phyloP scores from a whole-genome alignment of 2,888 invertebrate species.

The Epsilonema sp. region DNA sequence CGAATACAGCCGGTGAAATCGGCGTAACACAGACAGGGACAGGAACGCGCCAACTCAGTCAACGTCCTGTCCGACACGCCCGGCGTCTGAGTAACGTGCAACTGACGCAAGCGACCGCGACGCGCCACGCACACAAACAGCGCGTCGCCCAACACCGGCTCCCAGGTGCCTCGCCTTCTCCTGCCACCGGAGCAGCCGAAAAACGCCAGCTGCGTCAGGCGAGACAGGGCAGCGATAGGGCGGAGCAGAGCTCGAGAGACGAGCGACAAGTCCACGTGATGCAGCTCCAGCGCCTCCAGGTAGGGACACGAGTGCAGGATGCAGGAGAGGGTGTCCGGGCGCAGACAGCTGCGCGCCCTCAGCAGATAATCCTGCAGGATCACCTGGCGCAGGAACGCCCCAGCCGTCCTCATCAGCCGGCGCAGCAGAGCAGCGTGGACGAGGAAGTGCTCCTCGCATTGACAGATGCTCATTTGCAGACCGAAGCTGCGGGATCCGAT shows the following conservation, averaged over 20 bases:
- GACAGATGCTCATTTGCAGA: background rate
- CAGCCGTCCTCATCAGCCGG: background rate
- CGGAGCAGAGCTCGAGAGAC: background rate
- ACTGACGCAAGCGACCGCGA: background rate
- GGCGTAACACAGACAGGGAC: background rate
- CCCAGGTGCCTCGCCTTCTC: too few species aligned
- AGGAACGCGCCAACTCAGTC: background rate
- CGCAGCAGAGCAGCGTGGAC: background rate
- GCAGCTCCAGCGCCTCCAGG: background rate
- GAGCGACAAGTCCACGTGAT: background rate
- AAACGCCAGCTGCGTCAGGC: background rate
- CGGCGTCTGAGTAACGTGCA: background rate
- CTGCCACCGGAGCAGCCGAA: background rate
- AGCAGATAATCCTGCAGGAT: background rate
- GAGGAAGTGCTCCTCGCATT: background rate
- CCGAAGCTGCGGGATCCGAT: too few species aligned
- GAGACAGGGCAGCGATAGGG: background rate
- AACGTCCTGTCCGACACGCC: background rate
- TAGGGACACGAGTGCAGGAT: background rate
- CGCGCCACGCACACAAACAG: background rate
- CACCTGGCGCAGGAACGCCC: background rate
- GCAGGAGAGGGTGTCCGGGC: background rate
- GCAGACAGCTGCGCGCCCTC: background rate
- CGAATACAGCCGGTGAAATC: background rate
- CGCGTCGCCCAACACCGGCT: background rate